These are phyloP conservation scores for Diphyllodes magnificus DNA, from an alignment of 2,113 vertebrate genomes.

Conservation along the genomic window DNA sequence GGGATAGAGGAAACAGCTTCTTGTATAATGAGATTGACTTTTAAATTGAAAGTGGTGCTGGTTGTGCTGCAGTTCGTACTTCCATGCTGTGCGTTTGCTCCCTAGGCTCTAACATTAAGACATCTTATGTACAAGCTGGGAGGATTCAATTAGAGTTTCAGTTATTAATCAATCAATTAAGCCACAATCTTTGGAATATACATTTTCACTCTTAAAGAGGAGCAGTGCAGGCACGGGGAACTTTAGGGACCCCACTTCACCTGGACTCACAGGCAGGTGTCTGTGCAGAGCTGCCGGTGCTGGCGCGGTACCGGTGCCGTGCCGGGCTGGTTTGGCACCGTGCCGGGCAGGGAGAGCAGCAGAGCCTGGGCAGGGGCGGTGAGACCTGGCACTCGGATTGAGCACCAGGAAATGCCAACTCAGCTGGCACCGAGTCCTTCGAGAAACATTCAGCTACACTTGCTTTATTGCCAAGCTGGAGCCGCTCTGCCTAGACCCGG, in stretches of 20 bases:
- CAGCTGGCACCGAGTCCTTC: background rate
- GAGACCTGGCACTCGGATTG: background rate
- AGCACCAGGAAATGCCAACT: background rate
- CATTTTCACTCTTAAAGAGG: conserved; percentile 70
- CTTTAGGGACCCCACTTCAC: background rate
- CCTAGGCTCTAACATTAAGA: conserved; percentile 76
- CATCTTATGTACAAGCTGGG: conserved; percentile 69
- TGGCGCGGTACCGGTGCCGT: fast-evolving
- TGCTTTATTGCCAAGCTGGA: background rate
- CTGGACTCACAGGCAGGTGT: background rate
- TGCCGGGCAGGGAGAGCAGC: background rate
- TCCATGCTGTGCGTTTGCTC: conserved; percentile 69
- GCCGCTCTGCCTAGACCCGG: background rate
- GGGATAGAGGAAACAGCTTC: conserved; percentile 64
- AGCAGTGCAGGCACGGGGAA: background rate
- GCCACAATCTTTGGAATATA: conserved; percentile 59
- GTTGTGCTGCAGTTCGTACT: conserved; percentile 56
- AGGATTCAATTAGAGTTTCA: conserved; percentile 74
- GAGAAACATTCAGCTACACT: background rate
- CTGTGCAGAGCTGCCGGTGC: background rate
- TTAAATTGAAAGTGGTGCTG: conserved; percentile 65
- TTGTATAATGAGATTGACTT: conserved; percentile 76
- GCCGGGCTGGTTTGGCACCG: fast-evolving
- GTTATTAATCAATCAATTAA: conserved; percentile 81
- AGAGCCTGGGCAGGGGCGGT: background rate